A percentile compares a stretch with the other conserved stretches of the same genome.
Evolutionary conservation across 1,140 invertebrate species (phyloP).

Genomic region (Drosophila carrolli): DNA sequence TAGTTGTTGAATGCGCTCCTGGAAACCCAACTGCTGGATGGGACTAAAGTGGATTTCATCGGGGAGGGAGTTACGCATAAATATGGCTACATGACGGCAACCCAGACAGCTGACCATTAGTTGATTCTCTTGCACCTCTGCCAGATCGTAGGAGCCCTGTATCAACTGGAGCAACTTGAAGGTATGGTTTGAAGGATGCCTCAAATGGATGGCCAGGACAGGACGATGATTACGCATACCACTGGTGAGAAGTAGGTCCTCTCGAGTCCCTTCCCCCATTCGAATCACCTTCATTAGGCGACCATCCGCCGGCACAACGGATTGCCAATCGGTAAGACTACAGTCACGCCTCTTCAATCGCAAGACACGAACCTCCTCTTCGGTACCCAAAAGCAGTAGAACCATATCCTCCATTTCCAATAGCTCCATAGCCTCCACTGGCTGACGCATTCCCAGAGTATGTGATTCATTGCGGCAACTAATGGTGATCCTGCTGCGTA

Average conservation of each 20-base stretch:
- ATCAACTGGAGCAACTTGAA: conserved; percentile 62
- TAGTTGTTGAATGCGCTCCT: conserved; percentile 38
- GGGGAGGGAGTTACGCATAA: background rate
- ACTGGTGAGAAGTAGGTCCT: conserved; percentile 36
- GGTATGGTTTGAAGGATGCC: background rate
- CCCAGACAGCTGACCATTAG: conserved; percentile 55
- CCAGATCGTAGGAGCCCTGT: conserved; percentile 68
- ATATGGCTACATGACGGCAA: conserved; percentile 64
- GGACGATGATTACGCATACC: conserved; percentile 42
- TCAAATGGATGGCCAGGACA: conserved; percentile 46
- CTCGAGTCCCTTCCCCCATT: background rate
- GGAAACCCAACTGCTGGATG: conserved; percentile 54
- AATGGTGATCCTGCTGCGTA: conserved; percentile 62
- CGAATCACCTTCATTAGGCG: conserved; percentile 46
- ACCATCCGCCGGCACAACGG: conserved; percentile 45
- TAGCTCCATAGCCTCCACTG: conserved; percentile 40
- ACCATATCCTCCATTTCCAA: conserved; percentile 8
- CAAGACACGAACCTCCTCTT: conserved; percentile 70
- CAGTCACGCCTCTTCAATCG: conserved; percentile 39
- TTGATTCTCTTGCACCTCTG: conserved; percentile 51
- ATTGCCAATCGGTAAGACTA: conserved; percentile 72
- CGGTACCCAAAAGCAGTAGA: conserved; percentile 49
- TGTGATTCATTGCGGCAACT: conserved; percentile 42
- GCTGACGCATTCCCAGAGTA: conserved; percentile 58
- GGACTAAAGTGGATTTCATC: conserved; percentile 22